phyloP scores from a whole-genome alignment of 2,888 invertebrate species.

The Capitulum mitella region DNA sequence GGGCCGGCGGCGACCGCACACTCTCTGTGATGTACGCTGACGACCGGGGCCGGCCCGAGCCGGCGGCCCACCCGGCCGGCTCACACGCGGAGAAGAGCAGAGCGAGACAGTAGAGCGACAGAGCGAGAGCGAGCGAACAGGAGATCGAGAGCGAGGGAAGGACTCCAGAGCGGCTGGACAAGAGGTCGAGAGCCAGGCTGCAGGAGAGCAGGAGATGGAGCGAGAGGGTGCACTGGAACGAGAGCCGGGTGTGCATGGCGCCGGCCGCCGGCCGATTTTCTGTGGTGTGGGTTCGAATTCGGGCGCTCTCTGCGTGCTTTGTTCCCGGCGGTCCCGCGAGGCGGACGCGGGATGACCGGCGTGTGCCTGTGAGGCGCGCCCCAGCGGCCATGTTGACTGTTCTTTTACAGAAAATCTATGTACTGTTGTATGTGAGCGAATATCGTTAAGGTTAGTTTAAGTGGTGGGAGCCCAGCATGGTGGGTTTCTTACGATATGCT shows the following conservation, averaged over 20 bases:
- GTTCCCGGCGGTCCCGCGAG: neutral
- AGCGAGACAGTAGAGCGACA: neutral
- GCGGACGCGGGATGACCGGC: neutral
- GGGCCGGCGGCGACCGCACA: too few species aligned
- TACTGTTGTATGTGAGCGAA: neutral
- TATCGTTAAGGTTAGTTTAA: constrained; percentile 16
- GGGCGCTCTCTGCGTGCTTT: neutral
- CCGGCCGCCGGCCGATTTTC: too few species aligned
- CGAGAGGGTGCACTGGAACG: too few species aligned
- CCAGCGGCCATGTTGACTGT: neutral
- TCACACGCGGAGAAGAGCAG: too few species aligned
- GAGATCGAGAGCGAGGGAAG: neutral
- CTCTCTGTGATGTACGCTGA: neutral
- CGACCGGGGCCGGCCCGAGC: neutral
- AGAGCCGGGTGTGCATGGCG: too few species aligned
- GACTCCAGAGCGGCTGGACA: neutral
- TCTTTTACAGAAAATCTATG: constrained; percentile 18
- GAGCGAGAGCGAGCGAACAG: neutral
- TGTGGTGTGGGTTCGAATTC: neutral
- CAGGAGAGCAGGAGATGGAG: neutral
- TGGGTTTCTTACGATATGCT: neutral
- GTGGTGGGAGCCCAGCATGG: neutral
- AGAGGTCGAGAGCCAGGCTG: neutral
- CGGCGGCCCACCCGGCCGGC: neutral
- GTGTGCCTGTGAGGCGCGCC: neutral